Evolutionary conservation across 2,113 vertebrate genomes (phyloP), one percentile per base, ranked within the genome.

Genomic region (Percopsis transmontana): DNA sequence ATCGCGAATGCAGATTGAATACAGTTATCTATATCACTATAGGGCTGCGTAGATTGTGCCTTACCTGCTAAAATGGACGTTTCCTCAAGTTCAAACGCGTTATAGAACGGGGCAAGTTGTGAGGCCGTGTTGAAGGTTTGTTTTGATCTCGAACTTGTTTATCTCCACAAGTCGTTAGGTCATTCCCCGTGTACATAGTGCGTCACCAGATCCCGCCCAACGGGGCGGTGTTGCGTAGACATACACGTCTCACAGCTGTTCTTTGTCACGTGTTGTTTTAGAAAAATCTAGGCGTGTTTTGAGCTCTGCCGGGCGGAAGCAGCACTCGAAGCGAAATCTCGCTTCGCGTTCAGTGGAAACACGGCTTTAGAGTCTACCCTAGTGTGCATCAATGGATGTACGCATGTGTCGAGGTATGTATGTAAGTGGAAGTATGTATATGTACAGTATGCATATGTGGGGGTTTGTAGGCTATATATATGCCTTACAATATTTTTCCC

Each of bases 61-160:
- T 54, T 9, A 87, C 84, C 71, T 45, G 41, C 16, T 0, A 2
- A 4, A 20, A 39, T 2, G n/a, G 52, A 1, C 0, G 1, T 19
- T 11, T 12, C 13, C 16, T 71, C 48, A 63, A 39, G 56, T 62
- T 58, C 19, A 27, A 52, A 4, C 23, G 66, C 6, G 2, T 53
- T 14, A 3, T 14, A 3, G 13, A 38, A 9, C n/a, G 2, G 10
- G 1, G 58, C 27, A 45, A 0, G 8, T 11, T 62, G 0, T 16
- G 15, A 38, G 21, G 40, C 44, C 41, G 20, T 54, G 54, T 41
- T 51, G 58, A 0, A 8, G 42, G 52, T 64, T 63, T 86, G 84
- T 81, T 82, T 72, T 84, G 71, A 63, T 72, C 74, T 62, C 48
- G 2, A 23, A 76, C 62, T 91, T 88, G 90, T 91, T 90, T 90